These are phyloP conservation scores for Chrysemys picta DNA, from an alignment of 2,113 vertebrate species.

Conservation along the genomic window DNA sequence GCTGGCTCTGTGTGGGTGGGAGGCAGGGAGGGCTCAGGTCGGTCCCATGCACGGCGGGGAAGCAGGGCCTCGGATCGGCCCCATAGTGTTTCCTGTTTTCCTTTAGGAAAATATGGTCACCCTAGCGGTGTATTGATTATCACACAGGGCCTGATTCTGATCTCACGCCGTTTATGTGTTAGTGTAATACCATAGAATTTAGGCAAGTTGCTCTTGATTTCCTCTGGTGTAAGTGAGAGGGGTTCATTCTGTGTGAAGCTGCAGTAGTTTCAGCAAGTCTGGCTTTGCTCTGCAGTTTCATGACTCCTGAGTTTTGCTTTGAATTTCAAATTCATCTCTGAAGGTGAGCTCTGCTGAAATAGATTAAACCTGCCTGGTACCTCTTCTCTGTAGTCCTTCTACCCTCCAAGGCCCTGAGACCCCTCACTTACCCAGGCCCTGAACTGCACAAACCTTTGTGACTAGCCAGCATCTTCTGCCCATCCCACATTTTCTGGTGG, in stretches of 20 bases:
- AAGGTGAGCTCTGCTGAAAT: fast-evolving
- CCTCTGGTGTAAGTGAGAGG: background rate
- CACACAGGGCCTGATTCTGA: background rate
- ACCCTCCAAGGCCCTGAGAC: background rate
- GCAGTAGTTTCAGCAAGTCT: background rate
- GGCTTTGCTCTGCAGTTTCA: background rate
- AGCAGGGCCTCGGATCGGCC: no score
- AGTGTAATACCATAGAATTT: background rate
- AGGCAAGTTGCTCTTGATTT: background rate
- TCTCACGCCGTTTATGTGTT: background rate
- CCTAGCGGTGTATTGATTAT: background rate
- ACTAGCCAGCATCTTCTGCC: background rate
- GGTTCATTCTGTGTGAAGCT: background rate
- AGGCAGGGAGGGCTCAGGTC: no score
- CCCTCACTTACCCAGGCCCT: background rate
- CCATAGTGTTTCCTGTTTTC: no score
- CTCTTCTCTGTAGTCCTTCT: background rate
- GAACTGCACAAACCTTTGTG: background rate
- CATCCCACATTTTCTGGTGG: background rate
- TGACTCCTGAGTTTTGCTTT: background rate
- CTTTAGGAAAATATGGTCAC: no score
- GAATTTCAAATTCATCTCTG: background rate
- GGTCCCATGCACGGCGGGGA: no score
- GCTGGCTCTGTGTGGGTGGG: no score
- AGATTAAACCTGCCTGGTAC: background rate